phyloP scores from a whole-genome alignment of 2,888 invertebrate genomes.

The Leptopilina syphax region DNA sequence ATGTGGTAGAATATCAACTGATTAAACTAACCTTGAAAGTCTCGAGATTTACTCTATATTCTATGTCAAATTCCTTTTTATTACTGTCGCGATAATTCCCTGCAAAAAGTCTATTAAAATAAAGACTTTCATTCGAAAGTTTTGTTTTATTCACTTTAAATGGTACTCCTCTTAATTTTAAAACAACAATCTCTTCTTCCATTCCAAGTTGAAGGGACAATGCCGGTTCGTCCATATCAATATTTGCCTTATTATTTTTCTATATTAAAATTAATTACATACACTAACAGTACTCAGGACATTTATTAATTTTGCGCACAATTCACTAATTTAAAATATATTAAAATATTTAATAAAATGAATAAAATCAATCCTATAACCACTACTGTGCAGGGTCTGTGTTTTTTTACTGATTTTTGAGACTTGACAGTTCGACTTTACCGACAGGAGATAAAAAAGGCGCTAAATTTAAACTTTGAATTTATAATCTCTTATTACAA shows the following conservation, averaged over 20 bases:
- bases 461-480: no score
- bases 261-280: not conserved
- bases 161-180: not conserved
- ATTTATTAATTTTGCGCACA: not conserved
- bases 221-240: not conserved
- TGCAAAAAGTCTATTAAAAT: slow-evolving; percentile 1
- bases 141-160: not conserved
- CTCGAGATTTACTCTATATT: not conserved
- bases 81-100: slow-evolving; percentile 7
- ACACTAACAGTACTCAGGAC: not conserved
- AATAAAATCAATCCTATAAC: no score
- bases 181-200: slow-evolving; percentile 6
- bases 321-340: not conserved
- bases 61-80: not conserved
- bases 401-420: no score
- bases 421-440: no score
- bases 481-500: no score
- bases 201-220: not conserved
- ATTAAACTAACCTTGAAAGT: slow-evolving; percentile 23
- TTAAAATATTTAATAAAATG: not conserved
- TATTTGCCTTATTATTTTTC: not conserved
- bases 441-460: no score
- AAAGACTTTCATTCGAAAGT: slow-evolving; percentile 1
- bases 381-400: no score
- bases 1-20: not conserved